Base-by-base conservation (phyloP, 2,113 vertebrate genomes). In the Oryzias melastigma region DNA sequence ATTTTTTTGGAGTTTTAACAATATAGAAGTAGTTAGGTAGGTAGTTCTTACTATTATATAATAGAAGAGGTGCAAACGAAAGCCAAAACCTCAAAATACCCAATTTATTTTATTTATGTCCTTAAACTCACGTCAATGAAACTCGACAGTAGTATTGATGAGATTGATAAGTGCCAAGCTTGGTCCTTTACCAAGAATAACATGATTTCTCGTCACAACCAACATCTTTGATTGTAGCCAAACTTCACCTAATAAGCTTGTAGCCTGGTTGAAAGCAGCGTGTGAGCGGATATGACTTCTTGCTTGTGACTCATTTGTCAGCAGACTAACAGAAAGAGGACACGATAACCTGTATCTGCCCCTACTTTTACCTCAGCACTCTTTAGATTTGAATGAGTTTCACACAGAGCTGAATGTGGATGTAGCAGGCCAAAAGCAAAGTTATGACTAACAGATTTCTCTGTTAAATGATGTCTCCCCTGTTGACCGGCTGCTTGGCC, bases 361-460 rank as follows among this genome's bases (percentile, higher is more conserved):
- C 62, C 42, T 12, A 4, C 20, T 56, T 58, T 22, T 20, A 17
- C 16, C 40, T 20, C 20, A 2, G 0, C 50, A 35, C 56, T 52
- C 49, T 47, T 20, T 22, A 61, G 35, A 14, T 50, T 46, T 58
- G 17, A 45, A 41, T 27, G 13, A 44, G 5, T 50, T 43, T 50
- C 2, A 62, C 25, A 7, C 13, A 19, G 7, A 44, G 46, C 42
- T 58, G 59, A 54, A 54, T 49, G 17, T 35, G 46, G 19, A 47
- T 68, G 54, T 52, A 42, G 64, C 13, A 19, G 46, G 47, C 48
- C 17, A 24, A 42, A 35, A 20, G 25, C 8, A 20, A 57, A 69
- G 49, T 78, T 79, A 68, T 72, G 77, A 77, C 68, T 55, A 15
- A 78, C 62, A 64, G 45, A 71, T 68, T 73, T 68, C 69, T 59